Percentiles rank a stretch among this genome's conserved stretches.
These are phyloP conservation scores for Pomatostomus ruficeps DNA, from an alignment of 2,113 vertebrate genomes.

Conservation along the genomic window DNA sequence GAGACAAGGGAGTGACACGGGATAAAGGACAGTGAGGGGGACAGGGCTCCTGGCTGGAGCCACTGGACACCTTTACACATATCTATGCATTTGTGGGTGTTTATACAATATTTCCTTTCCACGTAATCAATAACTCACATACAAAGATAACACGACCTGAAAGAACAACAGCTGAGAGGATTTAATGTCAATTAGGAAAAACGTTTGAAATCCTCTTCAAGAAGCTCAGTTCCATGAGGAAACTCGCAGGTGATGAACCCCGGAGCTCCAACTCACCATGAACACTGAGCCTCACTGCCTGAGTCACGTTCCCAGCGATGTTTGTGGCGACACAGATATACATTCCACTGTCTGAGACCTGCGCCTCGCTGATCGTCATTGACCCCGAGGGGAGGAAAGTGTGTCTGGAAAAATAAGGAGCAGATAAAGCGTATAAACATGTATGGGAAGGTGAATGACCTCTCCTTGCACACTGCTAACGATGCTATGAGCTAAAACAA, in stretches of 20 bases:
- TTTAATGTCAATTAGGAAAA: not conserved
- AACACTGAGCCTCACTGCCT: slow-evolving; percentile 81
- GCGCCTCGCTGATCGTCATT: slow-evolving; percentile 86
- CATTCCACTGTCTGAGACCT: slow-evolving; percentile 84
- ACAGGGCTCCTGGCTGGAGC: not conserved
- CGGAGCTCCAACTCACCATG: slow-evolving; percentile 75
- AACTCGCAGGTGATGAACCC: not conserved
- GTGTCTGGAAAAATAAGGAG: slow-evolving; percentile 78
- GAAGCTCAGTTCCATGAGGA: not conserved
- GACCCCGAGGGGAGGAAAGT: slow-evolving; percentile 88
- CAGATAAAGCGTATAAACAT: not conserved
- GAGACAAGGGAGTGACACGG: not conserved
- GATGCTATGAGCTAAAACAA: not conserved
- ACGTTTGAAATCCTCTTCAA: not conserved
- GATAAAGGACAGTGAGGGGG: not conserved
- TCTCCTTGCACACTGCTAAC: not conserved
- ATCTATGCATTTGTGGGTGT: too few species aligned
- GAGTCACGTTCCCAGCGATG: slow-evolving; percentile 92
- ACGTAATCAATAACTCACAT: not conserved
- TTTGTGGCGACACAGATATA: slow-evolving; percentile 93
- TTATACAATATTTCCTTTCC: not conserved
- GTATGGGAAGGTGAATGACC: not conserved
- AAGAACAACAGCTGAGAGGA: not conserved
- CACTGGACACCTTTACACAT: not conserved
- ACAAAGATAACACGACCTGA: not conserved